Conservation (phyloP, 2,113 vertebrate species). For the Mellivora capensis region DNA sequence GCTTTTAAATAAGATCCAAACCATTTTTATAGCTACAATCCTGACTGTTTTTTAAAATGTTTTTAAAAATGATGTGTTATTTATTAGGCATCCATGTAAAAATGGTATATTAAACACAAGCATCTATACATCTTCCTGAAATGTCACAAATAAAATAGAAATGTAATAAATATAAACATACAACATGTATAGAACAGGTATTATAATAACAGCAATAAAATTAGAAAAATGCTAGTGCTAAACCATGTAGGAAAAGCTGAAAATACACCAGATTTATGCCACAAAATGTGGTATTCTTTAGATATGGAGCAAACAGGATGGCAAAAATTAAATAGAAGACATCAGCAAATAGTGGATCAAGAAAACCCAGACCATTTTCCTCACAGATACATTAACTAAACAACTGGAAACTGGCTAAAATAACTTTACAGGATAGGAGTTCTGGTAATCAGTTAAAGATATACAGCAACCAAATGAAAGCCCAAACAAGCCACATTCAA, state of each 20-base stretch:
- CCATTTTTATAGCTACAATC: neutral
- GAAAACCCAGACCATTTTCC: neutral
- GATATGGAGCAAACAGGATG: neutral
- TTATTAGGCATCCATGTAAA: neutral
- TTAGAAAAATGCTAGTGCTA: neutral
- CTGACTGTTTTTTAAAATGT: neutral
- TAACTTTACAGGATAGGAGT: neutral
- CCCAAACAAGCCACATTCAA: neutral
- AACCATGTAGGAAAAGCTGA: neutral
- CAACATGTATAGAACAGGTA: neutral
- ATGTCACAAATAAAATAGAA: neutral
- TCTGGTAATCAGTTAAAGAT: neutral
- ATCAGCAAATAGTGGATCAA: neutral
- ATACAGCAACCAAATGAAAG: neutral
- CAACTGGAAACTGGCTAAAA: neutral
- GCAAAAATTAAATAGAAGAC: neutral
- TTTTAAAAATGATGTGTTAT: neutral
- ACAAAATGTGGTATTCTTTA: neutral
- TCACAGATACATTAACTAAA: neutral
- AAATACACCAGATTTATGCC: neutral
- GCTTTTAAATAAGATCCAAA: neutral
- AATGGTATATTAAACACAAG: neutral
- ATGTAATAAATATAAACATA: neutral
- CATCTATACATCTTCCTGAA: neutral
- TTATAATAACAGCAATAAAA: neutral